Evolutionary conservation across 1,140 invertebrate genomes (phyloP).

Genomic region (Lanistes nyassanus): DNA sequence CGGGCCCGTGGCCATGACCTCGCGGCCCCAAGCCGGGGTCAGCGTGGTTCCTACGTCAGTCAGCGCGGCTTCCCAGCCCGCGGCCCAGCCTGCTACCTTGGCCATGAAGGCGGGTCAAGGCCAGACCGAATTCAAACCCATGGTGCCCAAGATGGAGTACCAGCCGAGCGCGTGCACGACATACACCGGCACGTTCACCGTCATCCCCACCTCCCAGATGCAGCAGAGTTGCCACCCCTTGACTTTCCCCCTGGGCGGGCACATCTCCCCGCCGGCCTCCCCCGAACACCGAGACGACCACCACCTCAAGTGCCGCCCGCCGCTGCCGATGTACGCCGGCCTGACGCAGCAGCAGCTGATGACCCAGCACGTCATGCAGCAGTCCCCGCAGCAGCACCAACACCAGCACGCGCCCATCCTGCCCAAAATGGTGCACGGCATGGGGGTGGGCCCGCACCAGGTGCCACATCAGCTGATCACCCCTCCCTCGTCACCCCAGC

Average conservation of each 20-base stretch:
- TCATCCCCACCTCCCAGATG: conserved; percentile 41
- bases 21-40: conserved; percentile 4
- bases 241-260: conserved; percentile 60
- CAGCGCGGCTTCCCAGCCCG: not conserved
- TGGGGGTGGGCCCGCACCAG: conserved; percentile 38
- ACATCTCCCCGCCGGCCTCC: conserved; percentile 71
- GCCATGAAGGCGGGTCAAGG: conserved; percentile 1
- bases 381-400: conserved; percentile 52
- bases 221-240: conserved; percentile 35
- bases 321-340: conserved; percentile 34
- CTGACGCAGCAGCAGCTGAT: conserved; percentile 39
- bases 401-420: conserved; percentile 39
- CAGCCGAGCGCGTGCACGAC: conserved; percentile 44
- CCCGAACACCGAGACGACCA: conserved; percentile 63
- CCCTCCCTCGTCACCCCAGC: conserved; percentile 71
- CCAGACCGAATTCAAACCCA: conserved; percentile 33
- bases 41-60: not conserved
- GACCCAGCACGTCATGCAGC: conserved; percentile 21
- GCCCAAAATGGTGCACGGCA: conserved; percentile 31
- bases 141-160: conserved; percentile 54
- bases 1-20: conserved; percentile 2
- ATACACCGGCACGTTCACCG: conserved; percentile 49
- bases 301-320: conserved; percentile 33
- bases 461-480: conserved; percentile 67
- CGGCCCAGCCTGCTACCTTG: not conserved